Base-by-base conservation (phyloP, 2,888 invertebrate species). In the Phanerotoma sp. region DNA sequence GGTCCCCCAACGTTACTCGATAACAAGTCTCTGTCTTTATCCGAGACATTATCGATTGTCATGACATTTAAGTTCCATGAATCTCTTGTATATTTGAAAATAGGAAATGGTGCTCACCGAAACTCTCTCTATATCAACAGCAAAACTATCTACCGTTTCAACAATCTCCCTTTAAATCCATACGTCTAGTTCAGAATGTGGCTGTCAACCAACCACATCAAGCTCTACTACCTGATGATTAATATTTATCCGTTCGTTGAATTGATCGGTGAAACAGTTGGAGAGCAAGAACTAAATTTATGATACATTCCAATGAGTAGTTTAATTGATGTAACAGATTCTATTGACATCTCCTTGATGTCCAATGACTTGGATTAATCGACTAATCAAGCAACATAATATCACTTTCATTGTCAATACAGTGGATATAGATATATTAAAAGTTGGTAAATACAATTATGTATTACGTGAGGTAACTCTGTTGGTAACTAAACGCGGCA, bases 41-140 rank as follows among this genome's bases (percentile, higher is more conserved):
- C n/a, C 71, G 67, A 66, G 67, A 67, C 64, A 66, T 69, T 73
- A 73, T 72, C 70, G 69, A 73, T 73, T 68, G 70, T 71, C 70
- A 68, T 66, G 63, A 38, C 22, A 38, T 54, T 46, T 49, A 49
- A 38, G 30, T 21, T 61, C 65, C 35, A 47, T 37, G 37, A 47
- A 37, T 47, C 47, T 37, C 16, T 37, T n/a, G 9, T 45, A 20
- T 28, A 44, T 28, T 28, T 11, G 37, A 37, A 25, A 16, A 25
- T 25, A 25, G 25, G 16, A 21, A 47, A 35, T 16, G 22, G n/a
- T n/a, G n/a, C n/a, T n/a, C 22, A 22, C 21, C n/a, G 11, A 9
- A 22, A n/a, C n/a, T n/a, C n/a, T n/a, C n/a, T n/a, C 22, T 47
- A 21, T 47, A 30, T 28, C 18, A 33, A 13, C 46, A 46, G 20